Evolutionary conservation across 1,140 invertebrate species (phyloP).

Genomic region (Prorops nasuta): DNA sequence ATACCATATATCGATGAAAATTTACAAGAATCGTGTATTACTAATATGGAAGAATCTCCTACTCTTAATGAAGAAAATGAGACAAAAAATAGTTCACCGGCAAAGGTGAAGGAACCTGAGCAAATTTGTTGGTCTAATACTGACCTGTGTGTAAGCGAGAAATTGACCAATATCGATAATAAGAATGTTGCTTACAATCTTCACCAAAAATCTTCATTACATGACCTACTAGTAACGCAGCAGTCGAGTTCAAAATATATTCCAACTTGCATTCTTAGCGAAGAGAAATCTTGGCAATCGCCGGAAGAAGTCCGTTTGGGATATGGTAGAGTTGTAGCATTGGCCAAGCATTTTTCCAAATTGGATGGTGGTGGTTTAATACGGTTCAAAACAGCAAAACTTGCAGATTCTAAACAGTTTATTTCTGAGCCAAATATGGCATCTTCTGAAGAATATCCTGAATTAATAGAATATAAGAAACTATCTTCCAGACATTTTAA

Average conservation of each 20-base stretch:
- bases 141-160: neutral
- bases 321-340: constrained; percentile 58
- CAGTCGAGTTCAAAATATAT: neutral
- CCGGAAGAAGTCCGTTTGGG: constrained; percentile 62
- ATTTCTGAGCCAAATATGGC: constrained; percentile 49
- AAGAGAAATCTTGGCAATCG: constrained; percentile 62
- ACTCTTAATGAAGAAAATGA: constrained; percentile 7
- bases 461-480: neutral
- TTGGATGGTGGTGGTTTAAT: constrained; percentile 53
- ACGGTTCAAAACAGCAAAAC: constrained; percentile 36
- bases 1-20: constrained; percentile 31
- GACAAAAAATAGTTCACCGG: constrained; percentile 3
- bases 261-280: too few relatives aligned
- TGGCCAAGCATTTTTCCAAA: constrained; percentile 62
- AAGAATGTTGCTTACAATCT: too few relatives aligned
- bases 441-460: constrained; percentile 20
- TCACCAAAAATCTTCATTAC: too few relatives aligned
- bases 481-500: neutral
- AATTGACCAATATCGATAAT: too few relatives aligned
- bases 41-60: neutral
- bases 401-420: constrained; percentile 34
- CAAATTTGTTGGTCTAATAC: neutral
- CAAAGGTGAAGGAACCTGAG: constrained; percentile 16
- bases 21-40: constrained; percentile 2
- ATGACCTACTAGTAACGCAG: neutral